Conservation (phyloP, 2,888 invertebrate species). For the Corythucha ciliata region DNA sequence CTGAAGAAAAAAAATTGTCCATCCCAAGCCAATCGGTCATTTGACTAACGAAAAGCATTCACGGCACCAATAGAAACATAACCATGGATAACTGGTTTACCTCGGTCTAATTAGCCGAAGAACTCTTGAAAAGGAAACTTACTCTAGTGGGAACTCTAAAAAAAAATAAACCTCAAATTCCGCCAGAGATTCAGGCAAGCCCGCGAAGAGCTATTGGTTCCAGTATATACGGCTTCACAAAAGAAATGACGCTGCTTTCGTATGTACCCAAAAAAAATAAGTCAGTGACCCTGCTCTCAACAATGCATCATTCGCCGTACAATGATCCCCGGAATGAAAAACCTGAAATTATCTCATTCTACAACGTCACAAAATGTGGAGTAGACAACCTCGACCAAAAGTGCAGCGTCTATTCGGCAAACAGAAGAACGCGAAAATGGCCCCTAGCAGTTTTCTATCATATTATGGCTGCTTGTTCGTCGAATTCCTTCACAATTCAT, state of each 20-base stretch:
- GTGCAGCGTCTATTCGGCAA: constrained; percentile 21
- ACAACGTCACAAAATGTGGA: constrained; percentile 4
- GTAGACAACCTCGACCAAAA: constrained; percentile 7
- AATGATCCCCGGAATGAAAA: constrained; percentile 8
- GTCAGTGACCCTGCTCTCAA: constrained; percentile 24
- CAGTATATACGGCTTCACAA: constrained; percentile 25
- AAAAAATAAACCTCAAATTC: constrained; percentile 27
- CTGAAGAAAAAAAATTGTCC: constrained; percentile 34
- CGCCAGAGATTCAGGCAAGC: constrained; percentile 22
- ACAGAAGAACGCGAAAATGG: constrained; percentile 25
- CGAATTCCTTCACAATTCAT: too few species aligned
- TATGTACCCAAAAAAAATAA: constrained; percentile 26
- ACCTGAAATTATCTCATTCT: constrained; percentile 10
- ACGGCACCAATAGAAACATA: constrained; percentile 36
- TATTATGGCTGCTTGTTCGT: too few species aligned
- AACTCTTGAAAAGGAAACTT: constrained; percentile 19
- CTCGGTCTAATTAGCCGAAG: constrained; percentile 35
- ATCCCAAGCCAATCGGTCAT: constrained; percentile 38
- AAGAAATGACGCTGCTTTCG: constrained; percentile 25
- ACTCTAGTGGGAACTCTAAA: constrained; percentile 23
- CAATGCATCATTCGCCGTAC: constrained; percentile 19
- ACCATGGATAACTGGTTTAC: constrained; percentile 39
- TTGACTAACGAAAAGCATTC: constrained; percentile 35
- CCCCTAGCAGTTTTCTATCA: constrained; percentile 28
- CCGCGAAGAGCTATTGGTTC: constrained; percentile 11